A percentile compares a stretch with the other conserved stretches of the same genome.
phyloP scores from a whole-genome alignment of 2,797 vertebrate species.

The Oryzias sinensis region DNA sequence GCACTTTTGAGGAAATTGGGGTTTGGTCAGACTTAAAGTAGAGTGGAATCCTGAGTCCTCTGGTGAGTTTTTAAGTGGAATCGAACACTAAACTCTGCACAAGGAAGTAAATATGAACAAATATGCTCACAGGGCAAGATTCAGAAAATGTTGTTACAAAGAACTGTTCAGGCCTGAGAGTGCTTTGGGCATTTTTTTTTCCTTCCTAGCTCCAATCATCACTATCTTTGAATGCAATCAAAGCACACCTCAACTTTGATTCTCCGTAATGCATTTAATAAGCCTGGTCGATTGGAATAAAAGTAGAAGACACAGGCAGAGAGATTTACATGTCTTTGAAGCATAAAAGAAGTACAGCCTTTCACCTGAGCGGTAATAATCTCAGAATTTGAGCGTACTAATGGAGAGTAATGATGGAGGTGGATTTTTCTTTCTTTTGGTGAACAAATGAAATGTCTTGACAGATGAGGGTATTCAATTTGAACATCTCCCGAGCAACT shows the following conservation, averaged over 20 bases:
- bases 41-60: not conserved
- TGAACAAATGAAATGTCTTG: constrained; percentile 35
- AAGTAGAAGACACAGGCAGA: constrained; percentile 49
- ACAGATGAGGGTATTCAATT: constrained; percentile 34
- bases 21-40: not conserved
- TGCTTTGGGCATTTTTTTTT: constrained; percentile 44
- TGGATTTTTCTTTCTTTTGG: constrained; percentile 23
- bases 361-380: constrained; percentile 62
- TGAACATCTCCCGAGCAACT: constrained; percentile 19
- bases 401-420: constrained; percentile 60
- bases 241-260: constrained; percentile 72
- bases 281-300: constrained; percentile 63
- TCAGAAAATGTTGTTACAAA: constrained; percentile 1
- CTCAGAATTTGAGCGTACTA: constrained; percentile 46
- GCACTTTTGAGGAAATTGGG: not conserved
- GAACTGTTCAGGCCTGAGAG: constrained; percentile 40
- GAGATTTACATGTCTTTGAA: constrained; percentile 77
- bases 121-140: not conserved
- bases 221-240: constrained; percentile 60
- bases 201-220: constrained; percentile 52
- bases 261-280: constrained; percentile 78
- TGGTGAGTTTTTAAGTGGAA: not conserved
- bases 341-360: constrained; percentile 64
- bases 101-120: constrained; percentile 1
- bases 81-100: not conserved